Conservation (phyloP, 2,888 invertebrate genomes). For the Cepaea hortensis region DNA sequence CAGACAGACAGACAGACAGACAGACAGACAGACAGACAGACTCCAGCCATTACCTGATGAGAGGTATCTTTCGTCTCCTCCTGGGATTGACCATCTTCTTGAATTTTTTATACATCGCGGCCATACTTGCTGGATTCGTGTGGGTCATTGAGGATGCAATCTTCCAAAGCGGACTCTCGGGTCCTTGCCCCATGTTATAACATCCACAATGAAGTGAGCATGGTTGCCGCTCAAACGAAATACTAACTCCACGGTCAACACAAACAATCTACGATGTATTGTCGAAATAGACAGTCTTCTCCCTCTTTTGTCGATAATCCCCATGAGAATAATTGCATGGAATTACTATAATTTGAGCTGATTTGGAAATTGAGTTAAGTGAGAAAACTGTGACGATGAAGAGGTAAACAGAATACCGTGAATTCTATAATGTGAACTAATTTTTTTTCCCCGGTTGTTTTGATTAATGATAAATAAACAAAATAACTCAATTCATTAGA, state of each 20-base stretch:
- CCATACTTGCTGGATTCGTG: constrained; percentile 37
- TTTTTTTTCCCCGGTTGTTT: too few relatives aligned
- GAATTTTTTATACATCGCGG: constrained; percentile 53
- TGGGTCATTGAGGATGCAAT: constrained; percentile 12
- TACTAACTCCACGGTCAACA: background rate
- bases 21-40: too few relatives aligned
- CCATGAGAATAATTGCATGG: background rate
- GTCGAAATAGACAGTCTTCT: too few relatives aligned
- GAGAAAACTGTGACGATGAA: too few relatives aligned
- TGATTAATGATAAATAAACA: too few relatives aligned
- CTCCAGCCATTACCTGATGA: constrained; percentile 45
- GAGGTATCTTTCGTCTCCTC: constrained; percentile 43
- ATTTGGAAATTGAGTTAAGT: too few relatives aligned
- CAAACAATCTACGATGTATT: background rate
- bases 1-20: too few relatives aligned
- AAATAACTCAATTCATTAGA: too few relatives aligned
- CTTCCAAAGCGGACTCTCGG: constrained; percentile 12
- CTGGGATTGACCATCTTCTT: constrained; percentile 53
- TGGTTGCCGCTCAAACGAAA: background rate
- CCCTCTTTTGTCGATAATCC: background rate
- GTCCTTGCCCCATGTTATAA: constrained; percentile 38
- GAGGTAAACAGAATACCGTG: too few relatives aligned
- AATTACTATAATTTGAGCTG: background rate
- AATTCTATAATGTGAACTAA: too few relatives aligned
- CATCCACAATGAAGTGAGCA: constrained; percentile 9